Evolutionary conservation across 2,113 vertebrate genomes (phyloP).

Genomic region (Desmodus rotundus): DNA sequence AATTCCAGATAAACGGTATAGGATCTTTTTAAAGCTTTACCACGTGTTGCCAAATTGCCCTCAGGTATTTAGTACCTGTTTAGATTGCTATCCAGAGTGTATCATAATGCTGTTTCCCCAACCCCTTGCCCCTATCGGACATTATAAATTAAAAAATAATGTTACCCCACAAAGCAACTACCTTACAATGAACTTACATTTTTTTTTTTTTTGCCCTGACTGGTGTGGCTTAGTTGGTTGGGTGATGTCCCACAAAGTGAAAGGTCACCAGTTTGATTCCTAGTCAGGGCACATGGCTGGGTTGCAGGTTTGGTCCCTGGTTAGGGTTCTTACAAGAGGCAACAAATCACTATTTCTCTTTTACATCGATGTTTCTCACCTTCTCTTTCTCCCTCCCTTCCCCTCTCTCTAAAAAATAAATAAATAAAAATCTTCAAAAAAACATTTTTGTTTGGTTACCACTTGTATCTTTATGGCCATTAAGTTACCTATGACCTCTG

Average conservation of each 20-base stretch:
- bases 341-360: too few species aligned
- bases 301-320: too few species aligned
- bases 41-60: background rate
- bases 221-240: too few species aligned
- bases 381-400: too few species aligned
- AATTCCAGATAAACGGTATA: slow-evolving; percentile 22
- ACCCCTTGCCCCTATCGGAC: background rate
- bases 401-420: too few species aligned
- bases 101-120: background rate
- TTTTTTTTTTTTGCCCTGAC: background rate
- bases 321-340: too few species aligned
- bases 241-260: too few species aligned
- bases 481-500: background rate
- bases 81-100: background rate
- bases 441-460: background rate
- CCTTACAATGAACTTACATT: slow-evolving; percentile 2
- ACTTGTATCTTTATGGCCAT: slow-evolving; percentile 22
- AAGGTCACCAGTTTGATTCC: too few species aligned
- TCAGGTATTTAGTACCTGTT: background rate
- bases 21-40: background rate
- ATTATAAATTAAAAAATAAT: background rate
- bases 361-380: too few species aligned
- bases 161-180: background rate
- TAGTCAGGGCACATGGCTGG: too few species aligned
- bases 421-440: too few species aligned